Evolutionary conservation across 2,888 invertebrate species (phyloP), one percentile per base, ranked within the genome.

Genomic region (Archips xylosteana): DNA sequence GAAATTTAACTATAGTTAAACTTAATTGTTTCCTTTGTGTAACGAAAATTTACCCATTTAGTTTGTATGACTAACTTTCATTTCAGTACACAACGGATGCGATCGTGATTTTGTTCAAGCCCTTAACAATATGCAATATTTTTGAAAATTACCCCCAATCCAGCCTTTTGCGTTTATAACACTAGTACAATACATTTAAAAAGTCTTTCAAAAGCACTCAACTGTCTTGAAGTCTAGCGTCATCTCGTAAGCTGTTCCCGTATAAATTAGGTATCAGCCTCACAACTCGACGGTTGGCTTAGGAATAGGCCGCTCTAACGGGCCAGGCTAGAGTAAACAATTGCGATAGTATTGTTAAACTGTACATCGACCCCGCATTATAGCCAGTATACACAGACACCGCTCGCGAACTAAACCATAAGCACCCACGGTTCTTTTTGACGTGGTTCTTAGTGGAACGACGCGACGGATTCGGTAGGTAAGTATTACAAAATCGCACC

Each of bases 281-380:
- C 60, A 45, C 70, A 45, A 42, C 59, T 34, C 51, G 51, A 13
- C 45, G 45, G 36, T 34, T 57, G 13, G 66, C 66, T 67, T 64
- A 74, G 74, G 65, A 74, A 69, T 74, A 49, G 70, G 49, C 51
- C 57, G 36, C 57, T 59, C 81, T 87, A 87, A 84, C 83, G 88
- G 89, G 89, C 85, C 86, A 82, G 85, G 85, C 84, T 85, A 88
- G 85, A 86, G 90, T 90, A 92, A 92, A 92, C 91, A 92, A 91
- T 90, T 88, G 86, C 89, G 89, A 89, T 90, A 89, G 86, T 87
- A 89, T 89, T 89, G 91, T 90, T 85, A 78, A 70, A 76, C 75
- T 67, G 78, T 72, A 34, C 77, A 69, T 74, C 76, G 75, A 77
- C 77, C 77, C 71, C 76, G 65, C 32, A 51, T 64, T 34, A 23